A percentile compares a stretch with the other conserved stretches of the same genome.
phyloP scores from a whole-genome alignment of 2,888 invertebrate genomes.

The Parasteatoda lunata region DNA sequence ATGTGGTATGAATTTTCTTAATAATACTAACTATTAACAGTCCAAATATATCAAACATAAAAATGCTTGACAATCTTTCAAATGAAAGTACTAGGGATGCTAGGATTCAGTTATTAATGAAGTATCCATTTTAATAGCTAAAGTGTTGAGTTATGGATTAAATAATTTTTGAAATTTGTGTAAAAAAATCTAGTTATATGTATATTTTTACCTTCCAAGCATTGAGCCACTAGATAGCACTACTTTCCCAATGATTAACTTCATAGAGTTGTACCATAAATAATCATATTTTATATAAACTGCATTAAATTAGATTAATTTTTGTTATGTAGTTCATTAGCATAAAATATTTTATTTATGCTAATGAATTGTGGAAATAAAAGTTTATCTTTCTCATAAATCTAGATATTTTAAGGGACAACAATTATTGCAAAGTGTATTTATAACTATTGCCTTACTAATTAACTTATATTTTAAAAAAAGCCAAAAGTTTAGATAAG shows the following conservation, averaged over 20 bases:
- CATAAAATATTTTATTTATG: too few species aligned
- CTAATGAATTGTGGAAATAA: too few species aligned
- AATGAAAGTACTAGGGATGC: background rate
- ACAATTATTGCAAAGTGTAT: too few species aligned
- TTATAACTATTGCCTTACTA: too few species aligned
- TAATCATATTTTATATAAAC: background rate
- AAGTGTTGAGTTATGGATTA: background rate
- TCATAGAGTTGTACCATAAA: too few species aligned
- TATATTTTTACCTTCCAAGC: background rate
- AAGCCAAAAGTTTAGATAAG: too few species aligned
- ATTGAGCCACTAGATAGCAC: too few species aligned
- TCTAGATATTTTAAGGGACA: too few species aligned
- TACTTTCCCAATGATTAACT: too few species aligned
- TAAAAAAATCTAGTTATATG: background rate
- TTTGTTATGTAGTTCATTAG: background rate
- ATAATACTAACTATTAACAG: background rate
- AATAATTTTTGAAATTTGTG: background rate
- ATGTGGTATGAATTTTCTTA: slow-evolving; percentile 82
- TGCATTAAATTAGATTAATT: background rate
- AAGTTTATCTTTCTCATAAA: too few species aligned
- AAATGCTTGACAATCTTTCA: background rate
- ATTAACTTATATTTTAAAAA: too few species aligned
- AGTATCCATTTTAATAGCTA: background rate
- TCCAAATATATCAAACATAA: background rate
- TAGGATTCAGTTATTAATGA: background rate